Evolutionary conservation across 30 jellyfish, hydroid and myxozoan species (phyloP), one percentile per base, ranked within the genome.

Genomic region (Sanderia malayensis): DNA sequence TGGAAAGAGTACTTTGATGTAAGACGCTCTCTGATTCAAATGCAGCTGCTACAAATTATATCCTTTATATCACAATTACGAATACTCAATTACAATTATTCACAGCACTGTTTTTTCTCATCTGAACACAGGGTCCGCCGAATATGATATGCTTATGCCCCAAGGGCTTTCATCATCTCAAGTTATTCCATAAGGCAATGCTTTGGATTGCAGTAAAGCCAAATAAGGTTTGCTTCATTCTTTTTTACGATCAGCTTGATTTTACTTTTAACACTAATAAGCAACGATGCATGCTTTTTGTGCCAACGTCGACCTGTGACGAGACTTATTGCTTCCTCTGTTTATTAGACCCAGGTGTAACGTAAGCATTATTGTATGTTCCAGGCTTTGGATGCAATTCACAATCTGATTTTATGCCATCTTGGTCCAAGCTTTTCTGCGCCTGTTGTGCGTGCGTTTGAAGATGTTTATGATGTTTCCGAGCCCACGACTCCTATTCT

Each of bases 1-100:
- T 83, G 95, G 95, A 71, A 72, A 52, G 95, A 83, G 31, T 83
- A 83, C 31, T 71, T 83, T 41, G 70, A 58, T 46, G 95, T 83
- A 67, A 23, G 62, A n/a, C n/a, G n/a, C n/a, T n/a, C n/a, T n/a
- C n/a, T n/a, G n/a, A n/a, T n/a, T n/a, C n/a, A n/a, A 41, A 10
- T 24, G 4, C 44, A 9, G 2, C 19, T 8, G 29, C 31, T 27
- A 28, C 46, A 26, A 6, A 37, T 25, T 44, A n/a, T 10, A 2
- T 52, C 1, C 0, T 32, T 29, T 10, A 1, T 47, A 11, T n/a
- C 11, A 8, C 8, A 15, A 6, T 41, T 41, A 6, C 15, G 55
- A 41, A 41, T 6, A 41, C 8, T 6, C 15, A 41, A 6, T 41
- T 41, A 15, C 8, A 41, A 41, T 15, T 8, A 41, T 41, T 41